Percentiles rank a stretch among this genome's conserved stretches.
phyloP scores from a whole-genome alignment of 2,113 vertebrate genomes.

The Elaphurus davidianus region DNA sequence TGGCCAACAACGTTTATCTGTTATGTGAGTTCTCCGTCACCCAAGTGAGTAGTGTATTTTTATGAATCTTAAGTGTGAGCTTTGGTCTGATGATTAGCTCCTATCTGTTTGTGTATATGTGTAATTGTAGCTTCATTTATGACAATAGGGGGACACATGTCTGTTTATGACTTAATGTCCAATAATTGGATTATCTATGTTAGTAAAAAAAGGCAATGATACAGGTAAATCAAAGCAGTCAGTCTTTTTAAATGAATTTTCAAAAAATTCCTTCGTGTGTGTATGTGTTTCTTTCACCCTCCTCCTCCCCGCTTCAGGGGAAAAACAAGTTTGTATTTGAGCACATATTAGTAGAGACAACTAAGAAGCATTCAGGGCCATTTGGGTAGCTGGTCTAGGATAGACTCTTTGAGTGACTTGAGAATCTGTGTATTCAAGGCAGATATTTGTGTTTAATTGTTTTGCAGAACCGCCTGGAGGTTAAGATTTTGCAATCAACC shows the following conservation, averaged over 20 bases:
- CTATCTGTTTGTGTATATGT: neutral
- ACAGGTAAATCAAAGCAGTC: neutral
- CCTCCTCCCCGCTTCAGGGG: too few relatives aligned
- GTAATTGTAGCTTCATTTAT: neutral
- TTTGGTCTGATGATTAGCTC: neutral
- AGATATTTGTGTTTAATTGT: neutral
- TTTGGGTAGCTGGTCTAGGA: neutral
- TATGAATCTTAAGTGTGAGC: neutral
- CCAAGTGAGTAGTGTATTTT: conserved; percentile 41
- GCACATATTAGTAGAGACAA: neutral
- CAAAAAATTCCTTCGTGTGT: neutral
- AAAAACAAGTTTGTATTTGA: neutral
- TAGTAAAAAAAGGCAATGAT: neutral
- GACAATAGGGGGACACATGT: neutral
- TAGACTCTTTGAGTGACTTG: neutral
- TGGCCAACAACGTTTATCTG: conserved; percentile 32
- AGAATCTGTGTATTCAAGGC: neutral
- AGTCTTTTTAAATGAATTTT: neutral
- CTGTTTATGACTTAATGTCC: neutral
- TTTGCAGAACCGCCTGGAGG: conserved; percentile 83
- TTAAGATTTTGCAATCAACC: conserved; percentile 74
- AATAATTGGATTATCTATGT: neutral
- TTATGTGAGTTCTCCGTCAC: conserved; percentile 59
- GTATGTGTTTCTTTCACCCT: neutral
- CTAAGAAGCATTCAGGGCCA: neutral